Evolutionary conservation across 2,113 vertebrate genomes (phyloP).

Genomic region (Chlamydotis undulata): DNA sequence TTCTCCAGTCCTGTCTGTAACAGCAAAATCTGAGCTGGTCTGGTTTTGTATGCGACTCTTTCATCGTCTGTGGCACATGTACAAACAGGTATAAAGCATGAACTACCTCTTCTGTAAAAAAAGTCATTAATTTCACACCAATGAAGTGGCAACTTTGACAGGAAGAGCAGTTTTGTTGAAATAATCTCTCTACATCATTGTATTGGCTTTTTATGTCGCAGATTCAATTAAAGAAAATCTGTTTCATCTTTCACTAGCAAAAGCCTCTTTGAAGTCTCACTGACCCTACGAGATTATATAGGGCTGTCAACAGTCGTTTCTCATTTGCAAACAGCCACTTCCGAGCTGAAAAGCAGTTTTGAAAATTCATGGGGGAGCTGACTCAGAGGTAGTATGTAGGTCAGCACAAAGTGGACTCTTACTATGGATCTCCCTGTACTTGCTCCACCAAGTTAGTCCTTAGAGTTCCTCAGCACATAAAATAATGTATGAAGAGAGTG

Average conservation of each 20-base stretch:
- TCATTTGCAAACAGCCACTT: slow-evolving; percentile 22
- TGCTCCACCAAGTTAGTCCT: background rate
- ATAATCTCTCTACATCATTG: background rate
- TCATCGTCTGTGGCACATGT: accelerated
- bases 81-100: background rate
- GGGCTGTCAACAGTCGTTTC: background rate
- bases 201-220: background rate
- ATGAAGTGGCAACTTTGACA: background rate
- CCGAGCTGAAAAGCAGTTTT: background rate
- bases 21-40: background rate
- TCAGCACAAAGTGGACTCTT: background rate
- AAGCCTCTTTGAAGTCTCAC: slow-evolving; percentile 22
- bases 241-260: background rate
- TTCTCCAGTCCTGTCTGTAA: background rate
- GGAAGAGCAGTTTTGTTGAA: background rate
- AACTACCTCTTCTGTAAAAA: background rate
- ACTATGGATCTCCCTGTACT: background rate
- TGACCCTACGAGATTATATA: background rate
- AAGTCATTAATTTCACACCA: background rate
- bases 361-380: background rate
- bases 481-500: background rate
- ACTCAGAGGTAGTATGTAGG: background rate
- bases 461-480: background rate
- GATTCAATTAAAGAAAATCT: background rate
- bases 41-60: accelerated